Conservation (phyloP, 2,797 vertebrate species). For the Thalassophryne amazonica region DNA sequence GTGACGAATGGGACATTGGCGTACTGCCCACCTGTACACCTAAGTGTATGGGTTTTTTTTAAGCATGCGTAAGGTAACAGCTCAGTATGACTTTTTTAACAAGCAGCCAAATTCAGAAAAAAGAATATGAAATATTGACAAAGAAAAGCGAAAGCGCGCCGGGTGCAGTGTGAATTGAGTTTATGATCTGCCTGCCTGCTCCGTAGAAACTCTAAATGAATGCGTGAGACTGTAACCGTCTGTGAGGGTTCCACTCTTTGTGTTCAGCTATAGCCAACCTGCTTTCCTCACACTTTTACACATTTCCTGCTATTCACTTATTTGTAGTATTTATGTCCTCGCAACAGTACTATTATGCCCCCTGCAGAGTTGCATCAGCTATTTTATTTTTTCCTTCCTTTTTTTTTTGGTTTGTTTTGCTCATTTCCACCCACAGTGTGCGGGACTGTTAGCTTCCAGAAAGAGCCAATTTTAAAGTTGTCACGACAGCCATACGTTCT, state of each 20-base stretch:
- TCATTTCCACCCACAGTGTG: constrained; percentile 35
- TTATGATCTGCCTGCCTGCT: constrained; percentile 30
- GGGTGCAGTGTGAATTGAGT: constrained; percentile 16
- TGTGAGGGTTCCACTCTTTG: constrained; percentile 30
- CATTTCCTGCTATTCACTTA: no score
- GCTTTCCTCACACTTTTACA: constrained; percentile 8
- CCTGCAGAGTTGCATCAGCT: constrained; percentile 21
- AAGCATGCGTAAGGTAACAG: no score
- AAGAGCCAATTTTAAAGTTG: constrained; percentile 50
- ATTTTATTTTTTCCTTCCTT: background rate
- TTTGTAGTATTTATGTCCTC: constrained; percentile 4
- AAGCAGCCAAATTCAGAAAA: constrained; percentile 26
- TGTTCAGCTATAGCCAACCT: constrained; percentile 25
- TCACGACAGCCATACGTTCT: constrained; percentile 56
- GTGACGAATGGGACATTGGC: no score
- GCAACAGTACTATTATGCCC: constrained; percentile 6
- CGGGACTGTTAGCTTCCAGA: constrained; percentile 51
- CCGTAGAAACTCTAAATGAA: constrained; percentile 24
- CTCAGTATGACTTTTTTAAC: no score
- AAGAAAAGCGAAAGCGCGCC: background rate
- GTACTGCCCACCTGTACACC: no score
- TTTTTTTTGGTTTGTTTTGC: constrained; percentile 1
- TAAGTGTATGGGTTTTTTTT: no score
- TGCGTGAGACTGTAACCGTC: constrained; percentile 25
- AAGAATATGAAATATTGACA: background rate